Evolutionary conservation across 2,888 invertebrate genomes (phyloP).

Genomic region (Aleiodes testaceus): DNA sequence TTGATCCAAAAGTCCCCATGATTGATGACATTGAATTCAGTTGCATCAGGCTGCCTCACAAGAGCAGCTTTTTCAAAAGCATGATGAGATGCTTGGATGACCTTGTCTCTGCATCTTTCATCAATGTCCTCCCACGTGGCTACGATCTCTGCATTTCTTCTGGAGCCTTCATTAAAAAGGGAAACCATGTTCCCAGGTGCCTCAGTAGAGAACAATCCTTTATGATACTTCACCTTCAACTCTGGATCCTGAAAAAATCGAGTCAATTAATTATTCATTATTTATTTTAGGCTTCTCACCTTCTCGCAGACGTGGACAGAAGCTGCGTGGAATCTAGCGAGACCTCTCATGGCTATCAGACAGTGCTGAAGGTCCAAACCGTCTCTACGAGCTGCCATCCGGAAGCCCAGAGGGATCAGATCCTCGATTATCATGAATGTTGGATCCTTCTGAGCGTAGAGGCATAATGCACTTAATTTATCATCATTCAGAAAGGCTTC

Average conservation of each 20-base stretch:
- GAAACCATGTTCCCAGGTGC: conserved; percentile 46
- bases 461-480: conserved; percentile 60
- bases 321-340: conserved; percentile 77
- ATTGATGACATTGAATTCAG: conserved; percentile 54
- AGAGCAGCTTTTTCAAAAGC: conserved; percentile 46
- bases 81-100: conserved; percentile 47
- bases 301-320: conserved; percentile 75
- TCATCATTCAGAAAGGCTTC: conserved; percentile 54
- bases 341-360: conserved; percentile 73
- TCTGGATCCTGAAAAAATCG: conserved; percentile 58
- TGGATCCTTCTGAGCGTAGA: conserved; percentile 65
- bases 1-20: no score
- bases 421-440: conserved; percentile 75
- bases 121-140: conserved; percentile 59
- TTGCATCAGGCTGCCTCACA: conserved; percentile 8
- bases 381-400: conserved; percentile 74
- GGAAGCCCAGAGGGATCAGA: conserved; percentile 74
- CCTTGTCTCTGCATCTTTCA: conserved; percentile 57
- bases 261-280: no score
- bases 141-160: conserved; percentile 45
- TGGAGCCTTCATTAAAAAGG: conserved; percentile 50
- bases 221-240: conserved; percentile 49
- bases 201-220: conserved; percentile 53
- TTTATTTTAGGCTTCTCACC: conserved; percentile 65
- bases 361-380: conserved; percentile 76